phyloP scores from a whole-genome alignment of 1,140 invertebrate genomes.

The Pseudachorutes palmiensis region DNA sequence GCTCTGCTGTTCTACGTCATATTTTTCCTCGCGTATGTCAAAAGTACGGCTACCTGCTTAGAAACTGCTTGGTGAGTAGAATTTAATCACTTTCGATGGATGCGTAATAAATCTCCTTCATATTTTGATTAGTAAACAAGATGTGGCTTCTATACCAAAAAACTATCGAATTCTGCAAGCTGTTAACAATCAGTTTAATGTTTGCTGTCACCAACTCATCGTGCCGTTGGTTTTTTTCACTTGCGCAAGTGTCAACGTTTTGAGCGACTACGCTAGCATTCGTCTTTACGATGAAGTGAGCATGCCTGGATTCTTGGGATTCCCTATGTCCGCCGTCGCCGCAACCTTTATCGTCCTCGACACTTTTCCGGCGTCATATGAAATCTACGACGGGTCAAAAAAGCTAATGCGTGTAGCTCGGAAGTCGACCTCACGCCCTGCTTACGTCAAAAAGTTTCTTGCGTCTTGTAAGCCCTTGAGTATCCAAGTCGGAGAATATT shows the following conservation, averaged over 20 bases:
- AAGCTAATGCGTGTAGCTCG: not conserved
- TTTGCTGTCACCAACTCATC: not conserved
- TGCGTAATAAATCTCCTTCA: too few relatives aligned
- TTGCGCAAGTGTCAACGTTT: not conserved
- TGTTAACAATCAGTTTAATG: not conserved
- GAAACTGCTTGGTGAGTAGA: not conserved
- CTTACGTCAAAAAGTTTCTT: not conserved
- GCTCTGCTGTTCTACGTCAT: not conserved
- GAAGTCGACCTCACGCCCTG: not conserved
- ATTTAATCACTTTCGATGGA: too few relatives aligned
- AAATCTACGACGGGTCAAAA: not conserved
- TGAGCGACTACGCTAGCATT: not conserved
- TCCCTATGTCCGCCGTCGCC: not conserved
- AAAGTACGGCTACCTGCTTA: not conserved
- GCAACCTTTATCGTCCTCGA: not conserved
- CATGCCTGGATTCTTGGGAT: slow-evolving; percentile 1
- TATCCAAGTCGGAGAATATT: slow-evolving; percentile 4
- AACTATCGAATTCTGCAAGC: slow-evolving; percentile 2
- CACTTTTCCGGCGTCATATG: not conserved
- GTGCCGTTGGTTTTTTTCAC: not conserved
- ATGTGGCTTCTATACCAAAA: not conserved
- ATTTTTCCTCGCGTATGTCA: not conserved
- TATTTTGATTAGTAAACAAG: not conserved
- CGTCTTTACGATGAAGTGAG: not conserved
- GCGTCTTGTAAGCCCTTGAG: not conserved